Evolutionary conservation across 2,113 vertebrate genomes (phyloP).

Genomic region (Junco hyemalis): DNA sequence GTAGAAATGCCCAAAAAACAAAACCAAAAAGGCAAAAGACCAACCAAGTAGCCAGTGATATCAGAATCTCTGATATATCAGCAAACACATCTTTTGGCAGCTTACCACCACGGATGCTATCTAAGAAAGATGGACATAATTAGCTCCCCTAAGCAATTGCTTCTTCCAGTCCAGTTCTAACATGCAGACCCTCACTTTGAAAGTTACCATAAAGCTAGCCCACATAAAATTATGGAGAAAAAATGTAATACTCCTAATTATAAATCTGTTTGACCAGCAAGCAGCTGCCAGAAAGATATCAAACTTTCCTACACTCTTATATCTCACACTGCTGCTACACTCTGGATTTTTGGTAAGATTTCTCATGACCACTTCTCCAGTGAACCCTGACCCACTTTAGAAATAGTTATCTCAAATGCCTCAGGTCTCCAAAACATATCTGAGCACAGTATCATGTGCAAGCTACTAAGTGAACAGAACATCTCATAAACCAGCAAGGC

Average conservation of each 20-base stretch:
- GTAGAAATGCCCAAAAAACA: not conserved
- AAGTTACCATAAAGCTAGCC: not conserved
- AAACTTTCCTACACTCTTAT: not conserved
- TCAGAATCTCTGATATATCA: not conserved
- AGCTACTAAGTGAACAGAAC: not conserved
- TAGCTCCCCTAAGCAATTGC: not conserved
- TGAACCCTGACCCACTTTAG: not conserved
- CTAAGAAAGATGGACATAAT: not conserved
- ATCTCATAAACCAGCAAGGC: not conserved
- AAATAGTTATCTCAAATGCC: not conserved
- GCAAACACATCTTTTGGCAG: not conserved
- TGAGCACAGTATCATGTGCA: not conserved
- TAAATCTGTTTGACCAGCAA: not conserved
- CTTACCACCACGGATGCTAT: not conserved
- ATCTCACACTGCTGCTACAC: fast-evolving
- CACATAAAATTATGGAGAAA: not conserved
- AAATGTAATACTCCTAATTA: not conserved
- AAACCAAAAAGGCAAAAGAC: not conserved
- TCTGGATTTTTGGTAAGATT: not conserved
- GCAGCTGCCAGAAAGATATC: not conserved
- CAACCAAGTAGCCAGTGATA: not conserved
- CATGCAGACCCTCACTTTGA: not conserved
- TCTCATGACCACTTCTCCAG: not conserved
- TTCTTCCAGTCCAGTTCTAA: not conserved
- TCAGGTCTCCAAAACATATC: not conserved